A percentile compares a stretch with the other conserved stretches of the same genome.
phyloP scores from a whole-genome alignment of 1,140 invertebrate species.

The Drosophila repletoides region DNA sequence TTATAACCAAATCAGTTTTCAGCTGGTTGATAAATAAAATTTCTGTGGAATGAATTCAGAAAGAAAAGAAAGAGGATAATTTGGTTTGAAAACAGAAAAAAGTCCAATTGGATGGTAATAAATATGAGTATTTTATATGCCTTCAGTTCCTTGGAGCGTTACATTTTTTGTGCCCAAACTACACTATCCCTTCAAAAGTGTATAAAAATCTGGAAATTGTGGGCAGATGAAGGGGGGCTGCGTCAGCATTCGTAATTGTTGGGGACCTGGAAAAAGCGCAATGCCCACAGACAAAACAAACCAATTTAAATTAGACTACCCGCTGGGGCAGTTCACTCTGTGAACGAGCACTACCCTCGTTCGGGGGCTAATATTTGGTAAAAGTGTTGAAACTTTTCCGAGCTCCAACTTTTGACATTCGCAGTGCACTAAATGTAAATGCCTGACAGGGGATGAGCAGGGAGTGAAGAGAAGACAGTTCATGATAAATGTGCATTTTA shows the following conservation, averaged over 20 bases:
- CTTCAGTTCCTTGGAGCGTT: too few species aligned
- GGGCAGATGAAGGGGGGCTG: constrained; percentile 26
- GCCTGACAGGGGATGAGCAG: constrained; percentile 17
- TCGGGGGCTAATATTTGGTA: constrained; percentile 43
- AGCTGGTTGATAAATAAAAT: too few species aligned
- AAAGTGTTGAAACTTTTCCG: constrained; percentile 66
- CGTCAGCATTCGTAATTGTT: constrained; percentile 62
- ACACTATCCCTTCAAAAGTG: not conserved
- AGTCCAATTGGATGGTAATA: too few species aligned
- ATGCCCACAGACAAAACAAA: constrained; percentile 78
- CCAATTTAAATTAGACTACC: constrained; percentile 78
- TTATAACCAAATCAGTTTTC: too few species aligned
- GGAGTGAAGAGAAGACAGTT: constrained; percentile 3
- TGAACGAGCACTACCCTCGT: constrained; percentile 4
- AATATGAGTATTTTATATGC: too few species aligned
- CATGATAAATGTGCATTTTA: constrained; percentile 68
- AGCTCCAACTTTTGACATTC: constrained; percentile 73
- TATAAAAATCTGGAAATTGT: constrained; percentile 32
- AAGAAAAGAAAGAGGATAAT: too few species aligned
- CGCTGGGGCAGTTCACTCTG: constrained; percentile 21
- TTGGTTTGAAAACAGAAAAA: too few species aligned
- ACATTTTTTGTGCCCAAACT: too few species aligned
- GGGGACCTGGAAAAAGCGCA: constrained; percentile 72
- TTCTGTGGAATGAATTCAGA: too few species aligned
- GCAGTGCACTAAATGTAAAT: constrained; percentile 76